Conservation (phyloP, 1,140 invertebrate genomes). For the Mercenaria mercenaria region DNA sequence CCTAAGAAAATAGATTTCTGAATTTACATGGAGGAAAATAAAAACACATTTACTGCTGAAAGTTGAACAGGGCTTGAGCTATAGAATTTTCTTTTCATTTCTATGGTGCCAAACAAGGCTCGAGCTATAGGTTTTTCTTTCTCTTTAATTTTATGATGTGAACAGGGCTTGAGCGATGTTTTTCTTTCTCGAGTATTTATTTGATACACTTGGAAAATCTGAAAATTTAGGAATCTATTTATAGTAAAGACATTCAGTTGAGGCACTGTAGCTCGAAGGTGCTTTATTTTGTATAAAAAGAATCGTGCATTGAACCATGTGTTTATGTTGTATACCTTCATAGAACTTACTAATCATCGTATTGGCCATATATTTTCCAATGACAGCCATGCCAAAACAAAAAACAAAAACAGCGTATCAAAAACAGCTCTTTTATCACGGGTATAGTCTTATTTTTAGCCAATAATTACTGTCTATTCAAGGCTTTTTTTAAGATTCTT, state of each 20-base stretch:
- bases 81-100: too few relatives aligned
- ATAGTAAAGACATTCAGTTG: neutral
- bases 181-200: too few relatives aligned
- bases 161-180: neutral
- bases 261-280: neutral
- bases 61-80: neutral
- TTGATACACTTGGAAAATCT: neutral
- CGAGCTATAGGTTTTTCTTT: too few relatives aligned
- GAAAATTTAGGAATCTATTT: neutral
- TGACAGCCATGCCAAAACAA: too few relatives aligned
- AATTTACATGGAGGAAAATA: neutral
- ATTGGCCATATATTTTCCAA: too few relatives aligned
- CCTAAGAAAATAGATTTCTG: neutral
- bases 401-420: too few relatives aligned
- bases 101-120: too few relatives aligned
- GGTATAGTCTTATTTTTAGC: too few relatives aligned
- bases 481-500: too few relatives aligned
- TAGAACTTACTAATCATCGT: neutral
- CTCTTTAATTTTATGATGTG: too few relatives aligned
- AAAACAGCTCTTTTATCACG: too few relatives aligned
- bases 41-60: neutral
- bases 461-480: too few relatives aligned
- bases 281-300: slow-evolving; percentile 22
- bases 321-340: neutral
- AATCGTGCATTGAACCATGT: neutral